Percentiles rank a stretch among this genome's conserved stretches.
Evolutionary conservation across 2,113 vertebrate species (phyloP).

Genomic region (Sinocyclocheilus anophthalmus): DNA sequence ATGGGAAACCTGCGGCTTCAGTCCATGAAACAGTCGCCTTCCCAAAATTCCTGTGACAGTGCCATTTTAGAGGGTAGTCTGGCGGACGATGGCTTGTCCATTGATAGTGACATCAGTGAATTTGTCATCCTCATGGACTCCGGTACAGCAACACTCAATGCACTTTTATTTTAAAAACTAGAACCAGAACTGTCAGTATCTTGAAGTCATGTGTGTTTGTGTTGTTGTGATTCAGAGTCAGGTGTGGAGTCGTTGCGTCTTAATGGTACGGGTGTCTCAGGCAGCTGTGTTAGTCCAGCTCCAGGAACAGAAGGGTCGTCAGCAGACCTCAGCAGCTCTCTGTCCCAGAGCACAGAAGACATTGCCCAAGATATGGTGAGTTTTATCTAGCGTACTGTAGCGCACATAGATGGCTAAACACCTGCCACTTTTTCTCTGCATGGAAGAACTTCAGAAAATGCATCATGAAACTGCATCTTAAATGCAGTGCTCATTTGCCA

Average conservation of each 20-base stretch:
- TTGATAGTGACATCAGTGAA: conserved; percentile 91
- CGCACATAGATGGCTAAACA: not conserved
- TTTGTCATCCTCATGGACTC: conserved; percentile 88
- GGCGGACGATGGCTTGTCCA: conserved; percentile 85
- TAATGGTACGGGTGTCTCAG: conserved; percentile 65
- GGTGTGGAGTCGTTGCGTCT: conserved; percentile 78
- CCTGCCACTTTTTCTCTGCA: not conserved
- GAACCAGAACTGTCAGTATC: not conserved
- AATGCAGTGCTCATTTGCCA: not conserved
- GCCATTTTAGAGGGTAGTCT: conserved; percentile 84
- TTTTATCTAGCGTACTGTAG: not conserved
- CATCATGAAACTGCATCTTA: not conserved
- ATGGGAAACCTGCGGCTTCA: conserved; percentile 75
- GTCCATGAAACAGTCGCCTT: conserved; percentile 85
- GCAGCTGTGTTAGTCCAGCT: conserved; percentile 72
- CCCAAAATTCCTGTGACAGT: conserved; percentile 91
- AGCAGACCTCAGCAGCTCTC: conserved; percentile 84
- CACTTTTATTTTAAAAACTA: not conserved
- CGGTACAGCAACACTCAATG: conserved; percentile 68
- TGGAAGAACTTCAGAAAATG: not conserved
- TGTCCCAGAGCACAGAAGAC: conserved; percentile 84
- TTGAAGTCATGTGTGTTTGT: not conserved
- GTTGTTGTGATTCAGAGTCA: conserved; percentile 75
- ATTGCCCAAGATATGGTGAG: conserved; percentile 81
- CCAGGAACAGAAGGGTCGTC: conserved; percentile 77